Evolutionary conservation across 2,113 vertebrate species (phyloP), one percentile per base, ranked within the genome.

Genomic region (Apodemus sylvaticus): DNA sequence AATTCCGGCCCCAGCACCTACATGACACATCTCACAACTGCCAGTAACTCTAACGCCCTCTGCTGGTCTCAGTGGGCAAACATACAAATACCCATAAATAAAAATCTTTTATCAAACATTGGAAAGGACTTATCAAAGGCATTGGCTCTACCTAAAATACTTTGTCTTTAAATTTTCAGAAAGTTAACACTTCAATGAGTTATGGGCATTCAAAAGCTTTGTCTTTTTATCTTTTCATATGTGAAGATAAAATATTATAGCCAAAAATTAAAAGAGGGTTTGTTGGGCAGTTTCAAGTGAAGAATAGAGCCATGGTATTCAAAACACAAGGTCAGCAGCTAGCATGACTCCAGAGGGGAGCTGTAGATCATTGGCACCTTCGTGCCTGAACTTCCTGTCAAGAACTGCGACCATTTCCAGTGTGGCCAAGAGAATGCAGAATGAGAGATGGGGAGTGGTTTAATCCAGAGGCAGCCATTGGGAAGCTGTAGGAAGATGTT

Each of bases 241-340:
- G 4, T 85, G 77, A 93, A 89, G 24, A 89, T 89, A 66, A 89
- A 96, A 93, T 88, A 92, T 31, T 48, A 36, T 36, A 24, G 7
- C 77, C 39, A 48, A 89, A 74, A 73, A 7, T 48, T 4, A 83
- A 88, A 89, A 73, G n/a, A 70, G 20, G 45, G 17, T 86, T 86
- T 89, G 31, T 51, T 89, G 48, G 58, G 31, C 17, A 64, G 20
- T 81, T 53, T 39, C 8, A 26, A 22, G 2, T 86, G 42, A 14
- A 62, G 34, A 78, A 78, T 8, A 90, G 17, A 77, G 70, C 45
- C n/a, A 70, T 45, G 8, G 5, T 4, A 4, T 68, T 48, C 78
- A 68, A 93, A 79, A 58, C 16, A 11, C 73, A 42, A 90, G 93
- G 42, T 55, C n/a, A 66, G 60, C 3, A 68, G 77, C 60, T 45